Conservation (phyloP, 2,888 invertebrate genomes). For the Melanophora roralis region DNA sequence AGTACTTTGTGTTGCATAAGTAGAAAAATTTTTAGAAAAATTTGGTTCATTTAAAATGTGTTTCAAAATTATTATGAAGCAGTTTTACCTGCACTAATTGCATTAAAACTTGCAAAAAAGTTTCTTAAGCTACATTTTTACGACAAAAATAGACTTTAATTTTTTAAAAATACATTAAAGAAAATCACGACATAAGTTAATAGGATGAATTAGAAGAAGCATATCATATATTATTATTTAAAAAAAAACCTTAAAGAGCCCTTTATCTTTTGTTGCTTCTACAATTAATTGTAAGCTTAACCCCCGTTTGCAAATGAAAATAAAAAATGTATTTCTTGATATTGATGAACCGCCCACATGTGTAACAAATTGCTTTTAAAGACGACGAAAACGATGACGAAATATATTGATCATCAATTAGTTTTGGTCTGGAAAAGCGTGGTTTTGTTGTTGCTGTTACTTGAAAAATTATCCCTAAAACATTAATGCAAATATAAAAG, state of each 20-base stretch:
- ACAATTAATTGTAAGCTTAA: not conserved
- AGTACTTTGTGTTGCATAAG: too few species aligned
- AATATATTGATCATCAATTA: constrained; percentile 71
- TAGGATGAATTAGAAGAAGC: constrained; percentile 2
- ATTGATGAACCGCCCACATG: constrained; percentile 39
- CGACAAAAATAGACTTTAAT: not conserved
- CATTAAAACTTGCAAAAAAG: not conserved
- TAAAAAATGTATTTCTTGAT: not conserved
- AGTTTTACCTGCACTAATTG: too few species aligned
- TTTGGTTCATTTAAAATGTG: too few species aligned
- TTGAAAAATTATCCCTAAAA: constrained; percentile 68
- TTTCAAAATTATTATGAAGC: too few species aligned
- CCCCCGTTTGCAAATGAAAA: not conserved
- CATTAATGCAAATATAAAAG: constrained; percentile 50
- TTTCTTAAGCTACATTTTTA: not conserved
- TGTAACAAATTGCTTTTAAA: constrained; percentile 52
- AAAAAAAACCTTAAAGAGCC: constrained; percentile 45
- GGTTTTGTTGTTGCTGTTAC: constrained; percentile 27
- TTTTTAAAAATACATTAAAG: not conserved
- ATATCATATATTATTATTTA: constrained; percentile 56
- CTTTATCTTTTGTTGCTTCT: constrained; percentile 29
- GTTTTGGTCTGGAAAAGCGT: constrained; percentile 66
- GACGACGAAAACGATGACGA: not conserved
- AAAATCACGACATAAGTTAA: constrained; percentile 1
- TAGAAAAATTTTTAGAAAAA: too few species aligned